Evolutionary conservation across 2,888 invertebrate genomes (phyloP).

Genomic region (Tanypteryx hageni): DNA sequence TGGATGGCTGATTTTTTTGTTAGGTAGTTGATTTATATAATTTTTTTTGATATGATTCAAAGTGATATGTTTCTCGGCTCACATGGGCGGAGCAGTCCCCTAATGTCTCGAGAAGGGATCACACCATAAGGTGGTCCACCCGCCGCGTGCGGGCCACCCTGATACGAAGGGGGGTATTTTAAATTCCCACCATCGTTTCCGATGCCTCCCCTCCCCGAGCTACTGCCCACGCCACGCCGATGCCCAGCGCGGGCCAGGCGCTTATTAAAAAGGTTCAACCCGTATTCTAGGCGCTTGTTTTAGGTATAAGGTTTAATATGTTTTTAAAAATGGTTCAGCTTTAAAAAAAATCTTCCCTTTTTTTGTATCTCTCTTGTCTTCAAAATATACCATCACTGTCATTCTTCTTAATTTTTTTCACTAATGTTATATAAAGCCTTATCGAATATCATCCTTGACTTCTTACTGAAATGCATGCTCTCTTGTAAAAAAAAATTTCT

Average conservation of each 20-base stretch:
- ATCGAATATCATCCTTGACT: constrained; percentile 49
- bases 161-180: not conserved
- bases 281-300: constrained; percentile 62
- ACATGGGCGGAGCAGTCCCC: constrained; percentile 28
- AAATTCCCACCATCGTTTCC: not conserved
- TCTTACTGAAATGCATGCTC: constrained; percentile 26
- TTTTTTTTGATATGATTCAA: constrained; percentile 61
- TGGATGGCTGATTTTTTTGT: constrained; percentile 62
- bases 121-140: constrained; percentile 5
- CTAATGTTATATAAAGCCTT: constrained; percentile 48
- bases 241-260: constrained; percentile 58
- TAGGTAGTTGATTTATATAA: constrained; percentile 47
- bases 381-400: constrained; percentile 63
- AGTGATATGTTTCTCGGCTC: constrained; percentile 62
- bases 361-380: constrained; percentile 34
- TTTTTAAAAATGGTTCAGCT: constrained; percentile 48
- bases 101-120: constrained; percentile 10
- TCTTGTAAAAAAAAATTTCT: constrained; percentile 17
- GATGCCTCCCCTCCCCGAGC: constrained; percentile 14
- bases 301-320: constrained; percentile 38
- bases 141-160: constrained; percentile 42
- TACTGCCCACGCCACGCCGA: constrained; percentile 49
- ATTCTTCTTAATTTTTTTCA: constrained; percentile 49
- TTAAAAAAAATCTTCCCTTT: constrained; percentile 56
- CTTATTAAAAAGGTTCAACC: constrained; percentile 46